Evolutionary conservation across 1,140 invertebrate genomes (phyloP).

Genomic region (Drosophila melanica): DNA sequence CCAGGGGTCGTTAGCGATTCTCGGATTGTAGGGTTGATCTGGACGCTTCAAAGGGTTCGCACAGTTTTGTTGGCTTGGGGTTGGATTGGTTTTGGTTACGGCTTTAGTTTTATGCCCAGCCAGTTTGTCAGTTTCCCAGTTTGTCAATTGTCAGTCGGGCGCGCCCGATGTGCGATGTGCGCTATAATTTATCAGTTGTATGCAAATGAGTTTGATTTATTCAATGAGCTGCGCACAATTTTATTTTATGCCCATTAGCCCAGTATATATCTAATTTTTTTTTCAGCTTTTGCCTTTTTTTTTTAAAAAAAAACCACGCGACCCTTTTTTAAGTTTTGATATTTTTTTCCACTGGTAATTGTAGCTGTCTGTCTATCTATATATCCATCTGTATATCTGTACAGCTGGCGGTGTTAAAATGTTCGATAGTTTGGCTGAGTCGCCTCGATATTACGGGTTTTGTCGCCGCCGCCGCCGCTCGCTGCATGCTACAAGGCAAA

Average conservation of each 20-base stretch:
- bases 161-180: conserved; percentile 40
- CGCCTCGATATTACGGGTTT: conserved; percentile 7
- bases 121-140: conserved; percentile 39
- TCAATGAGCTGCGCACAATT: conserved; percentile 79
- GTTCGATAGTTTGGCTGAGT: conserved; percentile 16
- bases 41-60: conserved; percentile 21
- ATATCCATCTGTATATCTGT: conserved; percentile 6
- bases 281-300: background rate
- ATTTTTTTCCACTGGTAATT: conserved; percentile 37
- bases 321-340: conserved; percentile 40
- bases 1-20: conserved; percentile 7
- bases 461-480: conserved; percentile 8
- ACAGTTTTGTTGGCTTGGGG: conserved; percentile 17
- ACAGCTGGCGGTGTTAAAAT: conserved; percentile 53
- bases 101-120: conserved; percentile 8
- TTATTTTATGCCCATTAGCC: conserved; percentile 52
- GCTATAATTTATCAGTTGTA: conserved; percentile 81
- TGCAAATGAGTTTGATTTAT: conserved; percentile 83
- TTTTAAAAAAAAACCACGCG: conserved; percentile 40
- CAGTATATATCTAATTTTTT: conserved; percentile 23
- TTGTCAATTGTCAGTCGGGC: conserved; percentile 70
- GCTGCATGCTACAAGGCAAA: conserved; percentile 72
- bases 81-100: conserved; percentile 52
- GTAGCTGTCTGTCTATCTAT: conserved; percentile 1
- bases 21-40: conserved; percentile 1